Conservation (phyloP, 2,113 vertebrate species). For the Clarias gariepinus region DNA sequence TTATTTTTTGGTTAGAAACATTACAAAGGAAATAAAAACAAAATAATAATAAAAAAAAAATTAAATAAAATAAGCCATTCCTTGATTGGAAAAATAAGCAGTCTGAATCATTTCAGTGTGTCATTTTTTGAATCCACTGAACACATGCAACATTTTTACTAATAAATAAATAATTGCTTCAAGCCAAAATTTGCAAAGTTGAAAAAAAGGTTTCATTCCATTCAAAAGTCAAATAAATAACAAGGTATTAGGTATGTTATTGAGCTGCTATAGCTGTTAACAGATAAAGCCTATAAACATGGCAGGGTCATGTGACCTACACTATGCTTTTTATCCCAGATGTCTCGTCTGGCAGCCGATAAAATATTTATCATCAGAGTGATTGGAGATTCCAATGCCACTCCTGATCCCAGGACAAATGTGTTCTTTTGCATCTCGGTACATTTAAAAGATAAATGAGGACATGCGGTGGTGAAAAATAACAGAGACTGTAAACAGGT, state of each 20-base stretch:
- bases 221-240: not conserved
- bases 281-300: not conserved
- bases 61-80: not conserved
- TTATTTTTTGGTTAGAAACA: not conserved
- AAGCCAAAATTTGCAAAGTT: not conserved
- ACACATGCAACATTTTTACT: not conserved
- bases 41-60: no score
- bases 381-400: not conserved
- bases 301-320: not conserved
- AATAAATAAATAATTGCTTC: not conserved
- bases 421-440: not conserved
- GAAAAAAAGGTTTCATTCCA: no score
- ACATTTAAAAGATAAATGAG: conserved; percentile 2
- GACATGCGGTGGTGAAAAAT: not conserved
- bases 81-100: not conserved
- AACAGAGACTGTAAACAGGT: not conserved
- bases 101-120: not conserved
- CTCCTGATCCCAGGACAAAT: not conserved
- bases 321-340: not conserved
- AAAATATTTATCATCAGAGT: not conserved
- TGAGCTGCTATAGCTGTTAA: not conserved
- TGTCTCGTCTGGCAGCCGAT: not conserved
- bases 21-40: not conserved
- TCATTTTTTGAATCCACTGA: not conserved
- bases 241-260: not conserved